Conservation (phyloP, 1,140 invertebrate genomes). For the Drosophila sturtevanti region DNA sequence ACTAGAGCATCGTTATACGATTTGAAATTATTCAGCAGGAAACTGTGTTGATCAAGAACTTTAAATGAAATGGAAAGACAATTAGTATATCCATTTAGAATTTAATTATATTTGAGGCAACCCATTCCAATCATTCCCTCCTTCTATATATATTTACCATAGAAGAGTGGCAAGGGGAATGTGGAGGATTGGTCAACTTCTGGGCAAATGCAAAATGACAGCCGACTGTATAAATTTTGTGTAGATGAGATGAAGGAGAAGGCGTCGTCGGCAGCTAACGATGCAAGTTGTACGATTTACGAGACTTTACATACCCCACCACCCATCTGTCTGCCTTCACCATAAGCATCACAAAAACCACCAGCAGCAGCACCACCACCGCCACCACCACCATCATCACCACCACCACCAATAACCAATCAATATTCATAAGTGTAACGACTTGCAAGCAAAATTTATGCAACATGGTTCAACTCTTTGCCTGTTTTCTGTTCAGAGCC, state of each 20-base stretch:
- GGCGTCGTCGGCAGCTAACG: constrained; percentile 50
- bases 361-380: constrained; percentile 13
- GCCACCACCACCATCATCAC: constrained; percentile 36
- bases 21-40: too few relatives aligned
- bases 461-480: constrained; percentile 18
- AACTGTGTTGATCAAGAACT: too few relatives aligned
- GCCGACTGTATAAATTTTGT: constrained; percentile 18
- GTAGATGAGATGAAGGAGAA: constrained; percentile 10
- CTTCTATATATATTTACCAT: neutral
- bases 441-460: constrained; percentile 60
- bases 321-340: neutral
- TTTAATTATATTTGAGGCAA: constrained; percentile 9
- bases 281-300: constrained; percentile 58
- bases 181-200: constrained; percentile 31
- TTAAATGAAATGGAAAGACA: neutral
- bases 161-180: neutral
- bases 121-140: neutral
- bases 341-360: neutral
- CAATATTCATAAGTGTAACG: constrained; percentile 76
- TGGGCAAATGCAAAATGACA: constrained; percentile 63
- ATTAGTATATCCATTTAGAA: constrained; percentile 13
- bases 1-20: too few relatives aligned
- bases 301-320: constrained; percentile 15
- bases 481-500: constrained; percentile 4
- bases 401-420: constrained; percentile 67